phyloP scores from a whole-genome alignment of 2,888 invertebrate species.

The Hirudinaria manillensis region DNA sequence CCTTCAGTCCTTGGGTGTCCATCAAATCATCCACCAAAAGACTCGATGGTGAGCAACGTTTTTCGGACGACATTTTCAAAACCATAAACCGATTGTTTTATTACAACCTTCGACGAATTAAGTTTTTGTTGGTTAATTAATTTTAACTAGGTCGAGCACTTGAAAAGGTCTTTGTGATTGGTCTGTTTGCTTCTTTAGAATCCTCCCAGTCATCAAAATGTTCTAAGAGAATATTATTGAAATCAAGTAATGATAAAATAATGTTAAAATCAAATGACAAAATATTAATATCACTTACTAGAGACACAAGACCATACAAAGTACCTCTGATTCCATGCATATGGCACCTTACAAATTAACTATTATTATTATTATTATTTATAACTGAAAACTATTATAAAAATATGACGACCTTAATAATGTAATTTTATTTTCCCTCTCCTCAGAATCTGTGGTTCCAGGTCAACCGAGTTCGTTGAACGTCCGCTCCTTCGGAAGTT shows the following conservation, averaged over 20 bases:
- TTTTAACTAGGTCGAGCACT: too few relatives aligned
- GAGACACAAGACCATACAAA: too few relatives aligned
- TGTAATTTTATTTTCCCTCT: not conserved
- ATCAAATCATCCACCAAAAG: conserved; percentile 78
- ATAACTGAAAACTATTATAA: conserved; percentile 4
- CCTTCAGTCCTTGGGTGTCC: conserved; percentile 82
- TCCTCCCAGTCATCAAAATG: too few relatives aligned
- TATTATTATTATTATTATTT: too few relatives aligned
- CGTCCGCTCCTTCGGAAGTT: conserved; percentile 74
- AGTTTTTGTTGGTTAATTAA: too few relatives aligned
- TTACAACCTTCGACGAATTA: not conserved
- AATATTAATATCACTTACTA: too few relatives aligned
- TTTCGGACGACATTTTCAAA: not conserved
- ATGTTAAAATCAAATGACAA: too few relatives aligned
- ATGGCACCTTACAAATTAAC: too few relatives aligned
- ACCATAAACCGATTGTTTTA: not conserved
- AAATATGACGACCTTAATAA: not conserved
- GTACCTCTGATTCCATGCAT: too few relatives aligned
- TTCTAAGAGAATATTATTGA: too few relatives aligned
- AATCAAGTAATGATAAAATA: too few relatives aligned
- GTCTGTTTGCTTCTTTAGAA: too few relatives aligned
- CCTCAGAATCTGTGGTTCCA: conserved; percentile 65
- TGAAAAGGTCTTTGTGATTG: not conserved
- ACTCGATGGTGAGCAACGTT: conserved; percentile 67
- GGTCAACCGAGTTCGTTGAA: conserved; percentile 74